Evolutionary conservation across 2,888 invertebrate genomes (phyloP).

Genomic region (Glyphotaelius pellucidus): DNA sequence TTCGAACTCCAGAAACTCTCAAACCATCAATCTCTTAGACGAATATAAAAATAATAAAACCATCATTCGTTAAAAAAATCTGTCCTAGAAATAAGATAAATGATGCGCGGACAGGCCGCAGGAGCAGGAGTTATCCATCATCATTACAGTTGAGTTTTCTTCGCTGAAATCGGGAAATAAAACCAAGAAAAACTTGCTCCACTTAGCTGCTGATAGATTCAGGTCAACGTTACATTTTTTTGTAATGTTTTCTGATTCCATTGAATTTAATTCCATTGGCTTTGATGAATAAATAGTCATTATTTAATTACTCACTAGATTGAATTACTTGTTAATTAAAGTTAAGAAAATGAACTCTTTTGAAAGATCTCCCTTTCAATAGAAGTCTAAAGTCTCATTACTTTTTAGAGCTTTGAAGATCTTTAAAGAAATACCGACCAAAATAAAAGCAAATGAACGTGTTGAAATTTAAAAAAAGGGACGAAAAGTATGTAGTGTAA

Average conservation of each 20-base stretch:
- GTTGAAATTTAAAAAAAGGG: no score
- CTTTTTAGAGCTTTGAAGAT: no score
- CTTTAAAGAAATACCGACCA: no score
- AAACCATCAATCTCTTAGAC: neutral
- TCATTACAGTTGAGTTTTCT: slow-evolving; percentile 2
- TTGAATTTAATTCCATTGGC: neutral
- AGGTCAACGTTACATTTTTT: neutral
- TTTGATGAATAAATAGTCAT: neutral
- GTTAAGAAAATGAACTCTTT: no score
- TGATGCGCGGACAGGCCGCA: neutral
- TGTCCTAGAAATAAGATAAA: neutral
- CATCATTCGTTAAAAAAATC: neutral
- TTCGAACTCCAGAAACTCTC: neutral
- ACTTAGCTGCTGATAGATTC: neutral
- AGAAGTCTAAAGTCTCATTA: no score
- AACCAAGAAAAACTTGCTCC: neutral
- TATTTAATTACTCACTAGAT: neutral
- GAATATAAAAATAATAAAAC: slow-evolving; percentile 2
- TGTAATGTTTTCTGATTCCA: neutral
- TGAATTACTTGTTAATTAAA: neutral
- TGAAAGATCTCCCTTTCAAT: no score
- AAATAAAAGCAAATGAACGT: no score
- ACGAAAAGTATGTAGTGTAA: no score
- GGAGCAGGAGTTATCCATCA: neutral
- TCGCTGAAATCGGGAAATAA: neutral